Percentiles rank a stretch among this genome's conserved stretches.
Conservation (phyloP, 1,140 invertebrate species). For the Drosophila sucinea region DNA sequence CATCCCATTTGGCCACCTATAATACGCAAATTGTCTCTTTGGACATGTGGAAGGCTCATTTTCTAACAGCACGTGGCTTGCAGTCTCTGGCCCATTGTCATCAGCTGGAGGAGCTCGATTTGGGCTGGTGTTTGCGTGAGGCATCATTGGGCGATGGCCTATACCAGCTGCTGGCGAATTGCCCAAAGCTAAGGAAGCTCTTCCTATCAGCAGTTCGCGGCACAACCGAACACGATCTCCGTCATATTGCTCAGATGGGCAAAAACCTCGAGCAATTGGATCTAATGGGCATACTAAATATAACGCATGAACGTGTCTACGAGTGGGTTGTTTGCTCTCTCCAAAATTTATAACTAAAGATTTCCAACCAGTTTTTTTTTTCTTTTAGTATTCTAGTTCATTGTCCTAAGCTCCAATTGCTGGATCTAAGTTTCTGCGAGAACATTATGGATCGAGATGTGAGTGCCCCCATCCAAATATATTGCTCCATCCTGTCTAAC, state of each 20-base stretch:
- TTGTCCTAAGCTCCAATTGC: conserved; percentile 88
- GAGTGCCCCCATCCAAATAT: neutral
- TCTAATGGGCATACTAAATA: conserved; percentile 90
- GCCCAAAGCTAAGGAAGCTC: conserved; percentile 88
- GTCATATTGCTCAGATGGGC: conserved; percentile 87
- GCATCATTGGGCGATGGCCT: conserved; percentile 85
- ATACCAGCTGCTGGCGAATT: conserved; percentile 84
- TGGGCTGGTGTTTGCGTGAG: conserved; percentile 91
- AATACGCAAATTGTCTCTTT: conserved; percentile 89
- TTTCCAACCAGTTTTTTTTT: conserved; percentile 16
- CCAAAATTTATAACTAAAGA: neutral
- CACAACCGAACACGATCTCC: conserved; percentile 90
- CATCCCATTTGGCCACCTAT: conserved; percentile 86
- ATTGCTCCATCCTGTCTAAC: no score
- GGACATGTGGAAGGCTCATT: conserved; percentile 93
- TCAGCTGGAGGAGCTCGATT: conserved; percentile 91
- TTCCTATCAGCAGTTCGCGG: conserved; percentile 91
- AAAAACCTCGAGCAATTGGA: conserved; percentile 90
- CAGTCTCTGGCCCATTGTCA: conserved; percentile 87
- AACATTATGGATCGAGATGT: conserved; percentile 89
- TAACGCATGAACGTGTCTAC: conserved; percentile 88
- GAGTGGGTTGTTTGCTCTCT: conserved; percentile 83
- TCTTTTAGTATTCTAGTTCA: conserved; percentile 86
- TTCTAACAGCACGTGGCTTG: conserved; percentile 89
- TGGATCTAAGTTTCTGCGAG: conserved; percentile 95